Evolutionary conservation across 2,113 vertebrate species (phyloP), one percentile per base, ranked within the genome.

Genomic region (Elanus axillaris): DNA sequence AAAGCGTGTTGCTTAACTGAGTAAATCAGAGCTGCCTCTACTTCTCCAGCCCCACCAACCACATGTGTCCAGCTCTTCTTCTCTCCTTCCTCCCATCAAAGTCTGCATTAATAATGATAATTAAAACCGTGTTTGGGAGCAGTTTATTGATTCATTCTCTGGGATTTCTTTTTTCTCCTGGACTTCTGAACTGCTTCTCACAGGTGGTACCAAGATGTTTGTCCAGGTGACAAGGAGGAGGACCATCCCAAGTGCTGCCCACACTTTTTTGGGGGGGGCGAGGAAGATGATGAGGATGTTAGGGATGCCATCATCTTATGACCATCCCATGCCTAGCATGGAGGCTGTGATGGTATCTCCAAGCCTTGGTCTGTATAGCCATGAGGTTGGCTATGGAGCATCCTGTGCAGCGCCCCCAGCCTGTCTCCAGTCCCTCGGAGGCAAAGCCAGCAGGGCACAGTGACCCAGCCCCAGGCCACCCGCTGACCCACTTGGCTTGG

Each of bases 401-500:
- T 40, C 45, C 74, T 14, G 16, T 32, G 16, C 27, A 89, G 52
- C 42, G n/a, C 48, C 11, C 34, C 3, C 23, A 40, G 9, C 16
- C 34, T 2, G 1, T 27, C 38, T 52, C 53, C 3, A 52, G 0
- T 12, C 56, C 66, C 52, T 75, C 0, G 0, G 58, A 79, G 56
- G 25, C 47, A 71, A 52, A 86, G 45, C 27, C 86, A 85, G 20
- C 60, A 53, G 63, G 23, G 6, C 64, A 85, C 7, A 10, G 40
- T 9, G 9, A 20, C 36, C 32, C 84, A 73, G n/a, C 50, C 64
- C n/a, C n/a, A 18, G 86, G 64, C 50, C 38, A 36, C 50, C 7
- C 21, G 3, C 63, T 53, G 78, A 75, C 71, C 62, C 55, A 29
- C n/a, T 42, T 82, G 77, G 22, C 63, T 86, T 60, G 40, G n/a